Percentiles rank a stretch among this genome's conserved stretches.
Evolutionary conservation across 1,140 invertebrate genomes (phyloP).

Genomic region (Zaprionus vittiger): DNA sequence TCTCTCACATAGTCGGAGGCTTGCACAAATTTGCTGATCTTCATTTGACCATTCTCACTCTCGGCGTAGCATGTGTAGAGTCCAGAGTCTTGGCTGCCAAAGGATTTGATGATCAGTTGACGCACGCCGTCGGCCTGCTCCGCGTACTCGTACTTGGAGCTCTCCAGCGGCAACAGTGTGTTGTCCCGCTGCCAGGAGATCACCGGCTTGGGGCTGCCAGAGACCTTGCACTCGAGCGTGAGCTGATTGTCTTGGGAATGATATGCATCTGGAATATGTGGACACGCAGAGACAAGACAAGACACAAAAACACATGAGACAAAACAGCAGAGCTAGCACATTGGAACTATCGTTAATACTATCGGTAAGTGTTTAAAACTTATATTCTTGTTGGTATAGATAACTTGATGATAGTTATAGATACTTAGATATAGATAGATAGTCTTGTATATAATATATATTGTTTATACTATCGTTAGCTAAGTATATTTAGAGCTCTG

Average conservation of each 20-base stretch:
- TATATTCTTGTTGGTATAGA: background rate
- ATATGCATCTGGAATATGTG: conserved; percentile 74
- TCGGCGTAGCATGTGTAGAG: conserved; percentile 81
- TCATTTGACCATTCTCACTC: conserved; percentile 80
- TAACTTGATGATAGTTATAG: background rate
- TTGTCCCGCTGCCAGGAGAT: conserved; percentile 94
- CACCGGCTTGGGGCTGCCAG: conserved; percentile 75
- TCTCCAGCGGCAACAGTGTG: conserved; percentile 84
- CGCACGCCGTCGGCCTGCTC: conserved; percentile 65
- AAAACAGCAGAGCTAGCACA: background rate
- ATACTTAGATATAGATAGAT: background rate
- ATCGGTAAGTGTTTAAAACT: background rate
- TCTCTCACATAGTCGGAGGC: conserved; percentile 69
- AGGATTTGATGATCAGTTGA: conserved; percentile 69
- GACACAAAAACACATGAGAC: conserved; percentile 56
- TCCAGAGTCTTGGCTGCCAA: conserved; percentile 63
- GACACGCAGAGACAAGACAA: conserved; percentile 52
- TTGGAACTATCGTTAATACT: background rate
- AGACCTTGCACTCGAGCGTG: conserved; percentile 78
- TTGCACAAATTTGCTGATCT: conserved; percentile 81
- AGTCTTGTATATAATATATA: too few relatives aligned
- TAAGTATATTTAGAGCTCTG: too few relatives aligned
- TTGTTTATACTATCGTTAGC: too few relatives aligned
- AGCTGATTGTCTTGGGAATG: conserved; percentile 72
- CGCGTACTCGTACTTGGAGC: conserved; percentile 85